Conservation (phyloP, 1,140 invertebrate species). For the roundworm (Caenorhabditis elegans) region DNA sequence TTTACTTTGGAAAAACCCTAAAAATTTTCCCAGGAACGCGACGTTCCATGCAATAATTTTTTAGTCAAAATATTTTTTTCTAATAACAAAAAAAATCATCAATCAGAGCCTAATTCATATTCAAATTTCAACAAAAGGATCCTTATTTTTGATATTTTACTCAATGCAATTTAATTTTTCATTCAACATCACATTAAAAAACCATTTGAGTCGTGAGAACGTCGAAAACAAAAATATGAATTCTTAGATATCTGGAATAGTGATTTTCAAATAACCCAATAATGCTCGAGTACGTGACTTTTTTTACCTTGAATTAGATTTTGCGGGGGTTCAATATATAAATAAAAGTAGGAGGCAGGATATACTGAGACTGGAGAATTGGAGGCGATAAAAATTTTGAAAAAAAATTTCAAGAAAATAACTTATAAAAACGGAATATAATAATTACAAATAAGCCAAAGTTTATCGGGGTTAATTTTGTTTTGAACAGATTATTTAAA, state of each 20-base stretch:
- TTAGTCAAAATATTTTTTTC: background rate
- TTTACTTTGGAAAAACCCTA: no score
- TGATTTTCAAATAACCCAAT: slow-evolving; percentile 17
- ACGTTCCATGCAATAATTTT: no score
- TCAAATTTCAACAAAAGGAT: no score
- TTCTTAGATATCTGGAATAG: background rate
- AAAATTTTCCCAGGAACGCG: no score
- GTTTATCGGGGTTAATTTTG: no score
- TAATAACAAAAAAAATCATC: background rate
- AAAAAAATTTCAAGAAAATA: no score
- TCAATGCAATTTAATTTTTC: background rate
- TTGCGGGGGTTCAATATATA: slow-evolving; percentile 1
- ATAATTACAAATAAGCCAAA: no score
- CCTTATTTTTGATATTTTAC: background rate
- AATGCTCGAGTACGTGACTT: background rate
- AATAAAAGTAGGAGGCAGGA: background rate
- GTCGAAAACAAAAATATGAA: background rate
- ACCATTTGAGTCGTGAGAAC: background rate
- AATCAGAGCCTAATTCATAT: background rate
- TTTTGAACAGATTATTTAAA: no score
- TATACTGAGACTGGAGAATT: no score
- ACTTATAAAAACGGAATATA: no score
- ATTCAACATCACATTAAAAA: slow-evolving; percentile 3
- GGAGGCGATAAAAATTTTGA: no score
- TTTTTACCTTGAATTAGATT: background rate